These are phyloP conservation scores for Dasypolia templi DNA, from an alignment of 2,888 invertebrate genomes.

Conservation along the genomic window DNA sequence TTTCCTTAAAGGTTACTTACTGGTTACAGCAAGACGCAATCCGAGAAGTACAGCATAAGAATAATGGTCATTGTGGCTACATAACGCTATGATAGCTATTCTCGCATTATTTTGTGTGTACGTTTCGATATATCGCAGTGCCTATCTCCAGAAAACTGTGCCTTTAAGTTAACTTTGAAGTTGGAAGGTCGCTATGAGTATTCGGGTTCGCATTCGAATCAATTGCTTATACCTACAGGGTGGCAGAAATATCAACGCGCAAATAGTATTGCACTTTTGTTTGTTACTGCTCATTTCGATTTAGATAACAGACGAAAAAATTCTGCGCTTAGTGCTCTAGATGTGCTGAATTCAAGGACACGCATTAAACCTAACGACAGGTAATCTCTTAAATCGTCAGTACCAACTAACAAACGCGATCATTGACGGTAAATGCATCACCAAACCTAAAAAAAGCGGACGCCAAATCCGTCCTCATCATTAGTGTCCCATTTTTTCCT, in stretches of 20 bases:
- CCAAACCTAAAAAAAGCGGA: slow-evolving; percentile 4
- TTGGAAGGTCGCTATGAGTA: neutral
- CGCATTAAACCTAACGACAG: neutral
- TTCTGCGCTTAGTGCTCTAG: too few species aligned
- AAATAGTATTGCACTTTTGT: too few species aligned
- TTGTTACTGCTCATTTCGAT: too few species aligned
- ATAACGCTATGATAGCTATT: neutral
- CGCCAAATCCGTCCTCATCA: neutral
- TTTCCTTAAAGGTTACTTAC: slow-evolving; percentile 42
- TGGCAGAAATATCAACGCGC: too few species aligned
- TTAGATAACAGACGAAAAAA: too few species aligned
- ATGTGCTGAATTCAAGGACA: too few species aligned
- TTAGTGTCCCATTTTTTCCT: slow-evolving; percentile 35
- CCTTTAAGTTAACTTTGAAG: neutral
- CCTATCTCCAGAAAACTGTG: neutral
- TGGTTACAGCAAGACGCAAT: slow-evolving; percentile 22
- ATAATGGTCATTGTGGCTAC: slow-evolving; percentile 12
- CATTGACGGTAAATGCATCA: slow-evolving; percentile 20
- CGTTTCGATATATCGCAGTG: neutral
- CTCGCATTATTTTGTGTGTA: neutral
- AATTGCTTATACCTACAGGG: neutral
- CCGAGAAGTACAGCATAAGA: neutral
- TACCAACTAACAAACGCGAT: neutral
- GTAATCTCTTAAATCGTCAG: slow-evolving; percentile 1
- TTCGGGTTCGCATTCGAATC: neutral